These are phyloP conservation scores for Thereva unica DNA, from an alignment of 2,888 invertebrate species.

Conservation along the genomic window DNA sequence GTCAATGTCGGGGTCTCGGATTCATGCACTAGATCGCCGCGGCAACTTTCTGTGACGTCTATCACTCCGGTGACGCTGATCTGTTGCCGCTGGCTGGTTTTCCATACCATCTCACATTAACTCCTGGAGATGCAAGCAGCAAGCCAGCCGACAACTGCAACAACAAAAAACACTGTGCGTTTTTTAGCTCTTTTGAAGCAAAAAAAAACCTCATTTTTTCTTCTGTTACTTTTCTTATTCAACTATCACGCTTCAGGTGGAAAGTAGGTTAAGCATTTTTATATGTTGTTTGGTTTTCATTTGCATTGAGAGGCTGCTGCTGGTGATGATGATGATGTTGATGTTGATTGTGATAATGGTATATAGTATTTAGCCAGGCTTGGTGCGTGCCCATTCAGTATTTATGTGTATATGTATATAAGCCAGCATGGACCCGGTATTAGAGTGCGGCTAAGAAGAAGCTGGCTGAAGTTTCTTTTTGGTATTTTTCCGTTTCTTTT, in stretches of 20 bases:
- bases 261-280: conserved; percentile 22
- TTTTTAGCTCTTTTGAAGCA: not conserved
- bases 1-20: conserved; percentile 1
- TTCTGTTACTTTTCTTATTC: not conserved
- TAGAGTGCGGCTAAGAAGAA: no score
- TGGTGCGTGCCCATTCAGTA: not conserved
- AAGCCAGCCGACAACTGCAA: no score
- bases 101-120: no score
- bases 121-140: no score
- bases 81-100: no score
- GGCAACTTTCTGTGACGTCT: not conserved
- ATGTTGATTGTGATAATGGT: not conserved
- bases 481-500: no score
- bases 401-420: no score
- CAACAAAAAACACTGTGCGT: no score
- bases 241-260: not conserved
- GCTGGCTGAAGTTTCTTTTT: no score
- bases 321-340: conserved; percentile 2
- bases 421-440: no score
- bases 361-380: not conserved
- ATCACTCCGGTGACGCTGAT: not conserved
- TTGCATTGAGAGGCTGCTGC: conserved; percentile 6
- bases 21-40: not conserved
- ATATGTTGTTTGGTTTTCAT: conserved; percentile 18
- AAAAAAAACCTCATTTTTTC: not conserved